Percentiles rank a stretch among this genome's conserved stretches.
Evolutionary conservation across 2,113 vertebrate genomes (phyloP).

Genomic region (Stigmatopora argus): DNA sequence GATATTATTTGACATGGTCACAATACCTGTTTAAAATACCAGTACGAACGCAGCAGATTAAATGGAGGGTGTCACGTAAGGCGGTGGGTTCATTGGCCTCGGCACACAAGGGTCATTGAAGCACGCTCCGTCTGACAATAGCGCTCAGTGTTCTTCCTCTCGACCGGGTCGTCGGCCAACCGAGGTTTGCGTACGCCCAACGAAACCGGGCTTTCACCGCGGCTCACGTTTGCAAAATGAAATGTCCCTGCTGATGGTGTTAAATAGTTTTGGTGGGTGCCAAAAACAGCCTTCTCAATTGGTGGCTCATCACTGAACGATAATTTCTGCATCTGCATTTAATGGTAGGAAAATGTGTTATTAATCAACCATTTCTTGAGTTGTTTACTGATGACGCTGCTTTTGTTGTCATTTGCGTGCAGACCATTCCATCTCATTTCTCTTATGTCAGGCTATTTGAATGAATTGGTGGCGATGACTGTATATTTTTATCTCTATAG

Average conservation of each 20-base stretch:
- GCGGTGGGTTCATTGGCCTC: slow-evolving; percentile 19
- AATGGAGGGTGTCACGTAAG: slow-evolving; percentile 38
- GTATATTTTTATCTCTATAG: too few relatives aligned
- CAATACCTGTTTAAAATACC: neutral
- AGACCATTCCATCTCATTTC: neutral
- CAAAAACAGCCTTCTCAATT: neutral
- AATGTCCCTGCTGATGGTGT: neutral
- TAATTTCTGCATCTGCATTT: neutral
- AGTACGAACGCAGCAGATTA: neutral
- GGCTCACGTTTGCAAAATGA: slow-evolving; percentile 1
- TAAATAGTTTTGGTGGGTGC: neutral
- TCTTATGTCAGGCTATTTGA: neutral
- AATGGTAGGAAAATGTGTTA: neutral
- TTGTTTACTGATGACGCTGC: neutral
- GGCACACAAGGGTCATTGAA: slow-evolving; percentile 61
- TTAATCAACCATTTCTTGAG: neutral
- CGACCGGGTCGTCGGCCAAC: slow-evolving; percentile 19
- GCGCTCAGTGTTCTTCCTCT: slow-evolving; percentile 51
- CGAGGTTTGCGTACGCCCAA: slow-evolving; percentile 28
- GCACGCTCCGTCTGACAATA: slow-evolving; percentile 48
- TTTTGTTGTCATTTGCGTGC: neutral
- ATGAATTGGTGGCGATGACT: neutral
- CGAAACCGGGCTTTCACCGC: slow-evolving; percentile 13
- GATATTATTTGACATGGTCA: too few relatives aligned
- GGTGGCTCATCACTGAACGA: neutral